Base-by-base conservation (phyloP, 2,113 vertebrate genomes). In the Poeciliopsis prolifica region DNA sequence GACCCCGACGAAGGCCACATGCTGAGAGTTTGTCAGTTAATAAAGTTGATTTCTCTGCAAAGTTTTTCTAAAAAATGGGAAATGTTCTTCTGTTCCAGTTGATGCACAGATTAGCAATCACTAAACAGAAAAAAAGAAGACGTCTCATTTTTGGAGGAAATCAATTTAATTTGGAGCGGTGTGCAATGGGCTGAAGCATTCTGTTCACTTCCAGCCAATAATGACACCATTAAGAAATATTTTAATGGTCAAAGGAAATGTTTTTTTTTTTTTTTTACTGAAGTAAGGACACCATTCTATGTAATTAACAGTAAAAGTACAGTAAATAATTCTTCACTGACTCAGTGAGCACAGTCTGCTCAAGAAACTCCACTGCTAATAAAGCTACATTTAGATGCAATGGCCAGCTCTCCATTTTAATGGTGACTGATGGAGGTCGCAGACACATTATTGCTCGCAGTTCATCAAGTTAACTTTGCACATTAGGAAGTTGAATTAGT, bases 391-490 rank as follows among this genome's bases (percentile, higher is more conserved):
- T 88, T 82, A 84, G 83, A 93, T 81, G 86, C 87, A 89, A 82
- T 84, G 77, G 82, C 73, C 72, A 28, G 67, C 76, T 67, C 81
- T 70, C 70, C 63, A 60, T 88, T 88, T 89, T 89, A 90, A 88
- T 88, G 81, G 81, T 87, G 86, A 91, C 81, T 82, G 87, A 91
- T 92, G 83, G 86, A 63, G 75, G 84, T 37, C 8, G 15, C 63
- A 67, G 67, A 86, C 72, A 82, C 86, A 84, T 83, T 87, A 90
- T 86, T 83, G 77, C 86, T 77, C 15, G 29, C 82, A 61, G 76
- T 91, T 88, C 83, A 88, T 89, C 88, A 91, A 81, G 67, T 86
- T 85, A 89, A 89, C 87, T 84, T 88, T 86, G 69, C 79, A 85
- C 89, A 91, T 89, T 87, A 92, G 74, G 78, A 86, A 84, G 75